These are phyloP conservation scores for Neodontobutis hainanensis DNA, from an alignment of 2,113 vertebrate species.

Conservation along the genomic window DNA sequence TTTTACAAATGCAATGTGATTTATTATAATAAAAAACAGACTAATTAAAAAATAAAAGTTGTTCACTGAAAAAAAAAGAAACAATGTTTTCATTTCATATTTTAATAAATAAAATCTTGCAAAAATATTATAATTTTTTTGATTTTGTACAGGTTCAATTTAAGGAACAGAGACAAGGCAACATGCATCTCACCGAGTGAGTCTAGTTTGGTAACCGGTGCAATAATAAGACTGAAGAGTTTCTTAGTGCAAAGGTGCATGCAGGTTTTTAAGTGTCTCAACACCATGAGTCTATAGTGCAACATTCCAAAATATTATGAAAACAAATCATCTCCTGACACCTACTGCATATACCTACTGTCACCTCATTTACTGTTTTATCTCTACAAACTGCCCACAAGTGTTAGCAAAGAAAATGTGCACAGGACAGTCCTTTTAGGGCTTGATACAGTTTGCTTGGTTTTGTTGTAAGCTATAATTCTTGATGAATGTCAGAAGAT, in stretches of 20 bases:
- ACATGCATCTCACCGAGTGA: constrained; percentile 71
- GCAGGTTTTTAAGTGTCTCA: constrained; percentile 22
- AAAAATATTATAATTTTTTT: constrained; percentile 7
- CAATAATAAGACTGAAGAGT: constrained; percentile 43
- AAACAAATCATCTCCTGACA: constrained; percentile 41
- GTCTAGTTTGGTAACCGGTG: constrained; percentile 60
- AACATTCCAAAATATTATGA: constrained; percentile 62
- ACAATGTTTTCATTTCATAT: constrained; percentile 21
- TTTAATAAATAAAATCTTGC: constrained; percentile 26
- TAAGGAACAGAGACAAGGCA: constrained; percentile 54
- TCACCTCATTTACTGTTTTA: constrained; percentile 75
- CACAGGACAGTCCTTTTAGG: constrained; percentile 51
- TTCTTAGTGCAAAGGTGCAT: constrained; percentile 71
- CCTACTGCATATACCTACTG: constrained; percentile 73
- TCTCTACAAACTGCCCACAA: constrained; percentile 52
- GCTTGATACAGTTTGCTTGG: constrained; percentile 23
- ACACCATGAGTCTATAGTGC: constrained; percentile 52
- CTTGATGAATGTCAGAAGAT: constrained; percentile 67
- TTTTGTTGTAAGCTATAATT: constrained; percentile 68
- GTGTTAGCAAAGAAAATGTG: constrained; percentile 52
- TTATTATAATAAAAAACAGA: constrained; percentile 33
- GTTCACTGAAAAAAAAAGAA: not conserved
- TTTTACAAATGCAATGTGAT: no score
- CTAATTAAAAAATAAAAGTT: constrained; percentile 10
- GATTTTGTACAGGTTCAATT: constrained; percentile 8